Evolutionary conservation across 1,140 invertebrate species (phyloP).

Genomic region (Penaeus vannamei): DNA sequence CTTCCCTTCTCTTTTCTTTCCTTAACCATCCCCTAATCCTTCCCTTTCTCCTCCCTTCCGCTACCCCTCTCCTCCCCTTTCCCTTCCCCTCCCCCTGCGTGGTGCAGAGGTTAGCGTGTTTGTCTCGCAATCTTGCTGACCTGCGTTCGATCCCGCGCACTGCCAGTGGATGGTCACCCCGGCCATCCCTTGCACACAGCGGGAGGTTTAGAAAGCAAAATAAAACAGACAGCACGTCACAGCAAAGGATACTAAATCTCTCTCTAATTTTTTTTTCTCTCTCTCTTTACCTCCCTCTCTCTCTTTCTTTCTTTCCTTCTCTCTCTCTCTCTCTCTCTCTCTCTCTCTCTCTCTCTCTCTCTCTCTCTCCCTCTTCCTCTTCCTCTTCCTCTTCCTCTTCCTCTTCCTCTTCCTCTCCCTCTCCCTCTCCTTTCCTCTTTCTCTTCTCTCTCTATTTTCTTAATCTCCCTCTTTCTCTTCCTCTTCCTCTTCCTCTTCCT

Average conservation of each 20-base stretch:
- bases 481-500: constrained; percentile 37
- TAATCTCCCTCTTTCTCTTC: constrained; percentile 35
- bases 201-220: too few relatives aligned
- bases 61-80: too few relatives aligned
- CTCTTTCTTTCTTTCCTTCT: neutral
- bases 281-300: neutral
- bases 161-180: too few relatives aligned
- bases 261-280: neutral
- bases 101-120: too few relatives aligned
- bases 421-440: neutral
- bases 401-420: neutral
- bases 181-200: too few relatives aligned
- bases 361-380: too few relatives aligned
- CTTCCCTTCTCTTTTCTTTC: too few relatives aligned
- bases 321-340: neutral
- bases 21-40: too few relatives aligned
- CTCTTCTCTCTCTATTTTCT: neutral
- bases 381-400: neutral
- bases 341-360: neutral
- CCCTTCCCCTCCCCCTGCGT: too few relatives aligned
- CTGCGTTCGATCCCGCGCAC: neutral
- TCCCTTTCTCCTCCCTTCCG: too few relatives aligned
- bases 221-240: too few relatives aligned
- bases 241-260: neutral
- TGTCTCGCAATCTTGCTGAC: too few relatives aligned